These are phyloP conservation scores for Drosophila anomelani DNA, from an alignment of 2,888 invertebrate species.

Conservation along the genomic window DNA sequence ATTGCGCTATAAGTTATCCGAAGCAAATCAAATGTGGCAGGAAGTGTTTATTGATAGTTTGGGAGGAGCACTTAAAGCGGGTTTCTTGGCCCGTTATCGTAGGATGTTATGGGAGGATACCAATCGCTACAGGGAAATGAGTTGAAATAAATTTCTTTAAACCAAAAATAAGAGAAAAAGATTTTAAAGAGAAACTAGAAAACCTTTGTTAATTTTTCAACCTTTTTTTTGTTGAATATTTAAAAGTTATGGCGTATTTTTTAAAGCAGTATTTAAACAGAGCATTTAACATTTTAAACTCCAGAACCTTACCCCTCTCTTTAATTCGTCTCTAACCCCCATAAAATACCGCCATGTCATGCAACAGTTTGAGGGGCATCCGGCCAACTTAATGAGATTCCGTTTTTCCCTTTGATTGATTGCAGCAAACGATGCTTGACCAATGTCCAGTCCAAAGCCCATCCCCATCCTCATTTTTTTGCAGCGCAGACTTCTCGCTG, in stretches of 20 bases:
- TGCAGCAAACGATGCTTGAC: conserved; percentile 53
- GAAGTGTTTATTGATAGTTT: conserved; percentile 26
- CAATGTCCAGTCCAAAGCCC: conserved; percentile 16
- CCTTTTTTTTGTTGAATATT: too few species aligned
- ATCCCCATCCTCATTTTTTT: not conserved
- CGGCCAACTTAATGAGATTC: conserved; percentile 45
- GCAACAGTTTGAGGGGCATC: conserved; percentile 42
- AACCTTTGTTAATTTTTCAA: too few species aligned
- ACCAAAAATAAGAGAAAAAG: not conserved
- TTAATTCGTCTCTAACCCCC: not conserved
- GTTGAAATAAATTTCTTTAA: not conserved
- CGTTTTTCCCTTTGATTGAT: conserved; percentile 64
- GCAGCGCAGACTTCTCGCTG: conserved; percentile 29
- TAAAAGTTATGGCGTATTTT: too few species aligned
- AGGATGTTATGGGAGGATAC: not conserved
- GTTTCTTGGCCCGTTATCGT: not conserved
- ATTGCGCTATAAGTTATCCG: conserved; percentile 21
- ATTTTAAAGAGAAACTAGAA: too few species aligned
- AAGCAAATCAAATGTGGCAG: conserved; percentile 40
- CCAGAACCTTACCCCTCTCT: too few species aligned
- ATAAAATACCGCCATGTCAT: conserved; percentile 10
- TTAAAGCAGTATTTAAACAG: too few species aligned
- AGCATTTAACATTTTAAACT: too few species aligned
- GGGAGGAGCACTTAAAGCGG: conserved; percentile 13
- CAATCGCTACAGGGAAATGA: not conserved